Evolutionary conservation across 2,888 invertebrate genomes (phyloP), one percentile per base, ranked within the genome.

Genomic region (Ptilodon capucinus): DNA sequence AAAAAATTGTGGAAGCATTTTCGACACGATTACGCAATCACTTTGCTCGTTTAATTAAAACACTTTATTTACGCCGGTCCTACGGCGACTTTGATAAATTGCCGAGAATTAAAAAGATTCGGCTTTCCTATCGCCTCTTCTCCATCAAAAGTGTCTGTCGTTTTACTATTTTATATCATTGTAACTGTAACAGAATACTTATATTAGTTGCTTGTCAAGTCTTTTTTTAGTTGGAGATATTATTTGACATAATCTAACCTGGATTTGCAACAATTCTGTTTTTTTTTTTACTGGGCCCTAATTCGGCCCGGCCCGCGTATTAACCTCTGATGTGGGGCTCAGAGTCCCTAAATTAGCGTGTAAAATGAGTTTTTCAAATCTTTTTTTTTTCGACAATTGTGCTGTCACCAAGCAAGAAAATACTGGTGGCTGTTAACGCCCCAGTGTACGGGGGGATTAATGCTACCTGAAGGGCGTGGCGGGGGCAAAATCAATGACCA

Each of bases 1-100:
- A 50, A 48, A 40, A 43, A 42, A 51, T 42, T 47, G 40, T 57
- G 50, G 40, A 70, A 68, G 53, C 52, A 69, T 71, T 74, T 71
- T 51, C 64, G 61, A 68, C 65, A 63, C 69, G 73, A 76, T 76
- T 72, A 76, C 74, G 74, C 69, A 75, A 76, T 77, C 71, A 70
- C 76, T 76, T 72, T 62, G 60, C 66, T 73, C 68, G 69, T 79
- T 77, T 77, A 79, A 81, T 80, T 80, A 78, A 73, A 77, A 67
- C 70, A 74, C 74, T 80, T 79, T 79, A 76, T 77, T 80, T 77
- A 72, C 73, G 63, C 57, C 46, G 52, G 62, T 14, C 32, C 18
- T 18, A 39, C 21, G 39, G 39, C 21, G 39, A 39, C 39, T 39
- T 39, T 39, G 39, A 39, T 39, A 39, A 39, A 39, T 39, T 39